phyloP scores from a whole-genome alignment of 2,797 vertebrate genomes.

The Typhlichthys eigenmanni region DNA sequence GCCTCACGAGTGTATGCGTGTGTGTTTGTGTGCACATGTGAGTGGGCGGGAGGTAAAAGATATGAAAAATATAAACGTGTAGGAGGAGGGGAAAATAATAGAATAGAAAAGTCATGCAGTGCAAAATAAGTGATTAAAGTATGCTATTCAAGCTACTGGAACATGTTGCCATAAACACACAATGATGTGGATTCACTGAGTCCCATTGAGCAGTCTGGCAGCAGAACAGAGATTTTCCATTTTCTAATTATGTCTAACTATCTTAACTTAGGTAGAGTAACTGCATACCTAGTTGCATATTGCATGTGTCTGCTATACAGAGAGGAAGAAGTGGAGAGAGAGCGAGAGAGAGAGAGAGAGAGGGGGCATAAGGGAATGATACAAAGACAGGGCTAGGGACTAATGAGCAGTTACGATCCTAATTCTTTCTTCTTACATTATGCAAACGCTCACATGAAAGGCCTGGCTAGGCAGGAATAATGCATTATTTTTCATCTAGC shows the following conservation, averaged over 20 bases:
- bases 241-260: too few species aligned
- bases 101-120: neutral
- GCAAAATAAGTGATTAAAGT: neutral
- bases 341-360: conserved; percentile 13
- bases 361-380: conserved; percentile 34
- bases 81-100: neutral
- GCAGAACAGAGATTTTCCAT: too few species aligned
- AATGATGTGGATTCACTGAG: too few species aligned
- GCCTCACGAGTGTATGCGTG: conserved; percentile 12
- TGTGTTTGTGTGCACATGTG: neutral
- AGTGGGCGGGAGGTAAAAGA: conserved; percentile 15
- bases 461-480: conserved; percentile 66
- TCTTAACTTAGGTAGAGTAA: neutral
- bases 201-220: too few species aligned
- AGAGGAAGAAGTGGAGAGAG: neutral
- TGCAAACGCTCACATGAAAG: conserved; percentile 75
- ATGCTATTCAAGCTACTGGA: too few species aligned
- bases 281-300: neutral
- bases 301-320: conserved; percentile 27
- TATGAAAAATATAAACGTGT: conserved; percentile 26
- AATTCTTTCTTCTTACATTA: conserved; percentile 71
- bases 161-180: neutral
- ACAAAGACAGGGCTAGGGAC: conserved; percentile 48
- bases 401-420: conserved; percentile 62
- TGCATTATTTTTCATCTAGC: conserved; percentile 77